Conservation (phyloP, 37 sponge, comb jelly and placozoan species). For the Aplysina aerophoba region DNA sequence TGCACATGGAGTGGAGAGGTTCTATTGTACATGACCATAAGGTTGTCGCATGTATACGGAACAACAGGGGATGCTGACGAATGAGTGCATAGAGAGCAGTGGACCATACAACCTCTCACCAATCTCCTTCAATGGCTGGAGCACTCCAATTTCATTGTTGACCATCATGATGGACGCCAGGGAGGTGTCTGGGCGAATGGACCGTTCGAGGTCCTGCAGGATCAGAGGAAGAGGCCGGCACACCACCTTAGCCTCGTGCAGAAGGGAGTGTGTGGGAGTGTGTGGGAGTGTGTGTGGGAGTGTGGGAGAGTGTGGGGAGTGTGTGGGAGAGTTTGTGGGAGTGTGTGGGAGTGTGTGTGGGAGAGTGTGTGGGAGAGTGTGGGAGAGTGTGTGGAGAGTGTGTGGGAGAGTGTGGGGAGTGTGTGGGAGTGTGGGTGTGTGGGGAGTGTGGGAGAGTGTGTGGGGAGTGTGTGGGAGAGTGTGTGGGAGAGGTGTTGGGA, state of each 20-base stretch:
- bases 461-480: background rate
- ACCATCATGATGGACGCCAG: constrained; percentile 96
- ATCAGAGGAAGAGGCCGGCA: no score
- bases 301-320: background rate
- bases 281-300: no score
- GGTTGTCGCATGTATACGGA: no score
- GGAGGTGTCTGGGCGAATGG: constrained; percentile 79
- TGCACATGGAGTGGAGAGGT: no score
- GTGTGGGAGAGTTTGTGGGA: no score
- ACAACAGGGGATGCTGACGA: no score
- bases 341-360: background rate
- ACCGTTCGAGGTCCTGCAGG: constrained; percentile 61
- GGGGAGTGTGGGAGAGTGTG: no score
- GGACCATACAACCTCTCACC: constrained; percentile 61
- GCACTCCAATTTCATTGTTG: constrained; percentile 99
- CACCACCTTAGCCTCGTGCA: no score
- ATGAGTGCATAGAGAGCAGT: no score
- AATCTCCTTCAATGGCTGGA: constrained; percentile 91
- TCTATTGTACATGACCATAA: no score
- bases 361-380: background rate
- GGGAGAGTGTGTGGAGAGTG: background rate
- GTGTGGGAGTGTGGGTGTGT: background rate
- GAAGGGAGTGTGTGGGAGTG: no score
- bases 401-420: no score
- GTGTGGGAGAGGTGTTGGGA: background rate